Evolutionary conservation across 1,140 invertebrate species (phyloP).

Genomic region (Magallana ariakensis): DNA sequence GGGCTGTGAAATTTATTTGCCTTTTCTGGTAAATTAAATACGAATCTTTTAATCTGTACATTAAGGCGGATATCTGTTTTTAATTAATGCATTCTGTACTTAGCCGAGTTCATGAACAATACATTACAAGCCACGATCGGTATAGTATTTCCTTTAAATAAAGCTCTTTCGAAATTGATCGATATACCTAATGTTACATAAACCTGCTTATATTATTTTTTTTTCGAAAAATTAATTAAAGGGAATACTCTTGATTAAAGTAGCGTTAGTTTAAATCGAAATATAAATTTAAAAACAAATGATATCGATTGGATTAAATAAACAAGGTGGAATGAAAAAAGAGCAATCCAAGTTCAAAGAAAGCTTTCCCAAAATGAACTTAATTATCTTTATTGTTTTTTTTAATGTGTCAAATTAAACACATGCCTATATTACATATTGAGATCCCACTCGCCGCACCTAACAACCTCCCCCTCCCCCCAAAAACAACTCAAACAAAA

Average conservation of each 20-base stretch:
- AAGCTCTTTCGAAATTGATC: neutral
- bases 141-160: neutral
- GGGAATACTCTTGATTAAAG: neutral
- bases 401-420: no score
- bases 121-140: slow-evolving; percentile 9
- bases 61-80: slow-evolving; percentile 31
- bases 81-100: slow-evolving; percentile 35
- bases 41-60: slow-evolving; percentile 28
- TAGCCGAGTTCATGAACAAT: slow-evolving; percentile 24
- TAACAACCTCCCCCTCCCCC: no score
- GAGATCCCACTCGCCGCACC: no score
- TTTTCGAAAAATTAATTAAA: neutral
- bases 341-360: no score
- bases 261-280: neutral
- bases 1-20: slow-evolving; percentile 21
- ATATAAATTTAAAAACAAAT: no score
- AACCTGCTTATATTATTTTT: neutral
- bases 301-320: no score
- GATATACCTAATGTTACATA: neutral
- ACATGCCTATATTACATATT: no score
- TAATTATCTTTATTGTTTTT: no score
- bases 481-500: no score
- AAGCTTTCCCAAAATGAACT: no score
- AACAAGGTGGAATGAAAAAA: no score
- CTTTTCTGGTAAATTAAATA: slow-evolving; percentile 32